Conservation (phyloP, 2,797 vertebrate species). For the Tapera naevia region DNA sequence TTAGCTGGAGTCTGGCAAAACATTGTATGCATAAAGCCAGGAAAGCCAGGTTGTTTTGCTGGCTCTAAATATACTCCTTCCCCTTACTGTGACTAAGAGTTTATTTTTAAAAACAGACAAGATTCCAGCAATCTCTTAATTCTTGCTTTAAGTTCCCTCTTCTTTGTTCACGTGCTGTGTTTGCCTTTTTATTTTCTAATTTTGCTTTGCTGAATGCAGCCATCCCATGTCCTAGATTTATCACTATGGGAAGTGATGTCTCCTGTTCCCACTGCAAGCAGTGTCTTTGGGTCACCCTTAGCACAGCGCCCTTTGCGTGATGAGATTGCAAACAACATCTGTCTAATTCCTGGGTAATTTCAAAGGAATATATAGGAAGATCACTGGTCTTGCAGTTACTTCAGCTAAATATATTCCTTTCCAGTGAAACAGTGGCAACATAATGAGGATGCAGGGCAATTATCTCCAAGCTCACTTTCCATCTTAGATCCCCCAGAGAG, state of each 20-base stretch:
- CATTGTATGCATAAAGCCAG: not conserved
- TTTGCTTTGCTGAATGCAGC: not conserved
- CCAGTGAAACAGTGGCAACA: not conserved
- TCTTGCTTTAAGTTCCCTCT: conserved; percentile 45
- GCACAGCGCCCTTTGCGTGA: not conserved
- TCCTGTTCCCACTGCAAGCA: not conserved
- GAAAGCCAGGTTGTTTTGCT: conserved; percentile 50
- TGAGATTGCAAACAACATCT: not conserved
- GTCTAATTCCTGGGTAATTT: not conserved
- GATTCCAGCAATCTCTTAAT: conserved; percentile 1
- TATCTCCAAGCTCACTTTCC: not conserved
- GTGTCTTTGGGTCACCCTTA: not conserved
- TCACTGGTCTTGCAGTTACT: not conserved
- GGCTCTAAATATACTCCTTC: conserved; percentile 26
- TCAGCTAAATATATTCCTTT: not conserved
- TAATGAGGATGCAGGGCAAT: not conserved
- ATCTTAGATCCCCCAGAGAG: not conserved
- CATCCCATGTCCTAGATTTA: not conserved
- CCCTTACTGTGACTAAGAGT: conserved; percentile 11
- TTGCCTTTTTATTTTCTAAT: not conserved
- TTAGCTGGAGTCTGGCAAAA: conserved; percentile 42
- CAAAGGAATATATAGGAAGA: not conserved
- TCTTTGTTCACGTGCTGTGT: not conserved
- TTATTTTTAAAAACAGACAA: conserved; percentile 55
- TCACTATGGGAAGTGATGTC: not conserved